Conservation (phyloP, 2,888 invertebrate species). For the Flexamia atlantica region DNA sequence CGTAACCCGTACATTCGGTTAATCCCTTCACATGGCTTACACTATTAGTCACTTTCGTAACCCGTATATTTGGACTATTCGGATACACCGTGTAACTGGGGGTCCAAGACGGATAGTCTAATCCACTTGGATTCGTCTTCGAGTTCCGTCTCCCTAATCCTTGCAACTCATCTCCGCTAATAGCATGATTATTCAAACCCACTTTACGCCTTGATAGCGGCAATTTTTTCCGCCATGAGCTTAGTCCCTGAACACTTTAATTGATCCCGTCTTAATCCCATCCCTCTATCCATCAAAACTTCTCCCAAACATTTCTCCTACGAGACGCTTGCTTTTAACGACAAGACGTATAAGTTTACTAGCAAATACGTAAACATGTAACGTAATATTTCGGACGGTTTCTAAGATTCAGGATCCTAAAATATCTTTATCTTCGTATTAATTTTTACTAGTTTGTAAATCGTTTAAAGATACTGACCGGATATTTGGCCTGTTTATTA, state of each 20-base stretch:
- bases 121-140: slow-evolving; percentile 20
- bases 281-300: slow-evolving; percentile 13
- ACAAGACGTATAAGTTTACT: too few species aligned
- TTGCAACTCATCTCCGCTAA: slow-evolving; percentile 35
- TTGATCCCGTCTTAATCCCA: slow-evolving; percentile 43
- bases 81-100: background rate
- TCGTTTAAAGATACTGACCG: too few species aligned
- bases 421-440: too few species aligned
- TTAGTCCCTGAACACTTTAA: slow-evolving; percentile 29
- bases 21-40: too few species aligned
- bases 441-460: too few species aligned
- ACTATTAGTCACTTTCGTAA: too few species aligned
- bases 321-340: background rate
- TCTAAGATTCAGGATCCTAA: too few species aligned
- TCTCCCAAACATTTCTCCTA: background rate
- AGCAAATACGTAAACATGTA: too few species aligned
- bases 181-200: slow-evolving; percentile 33
- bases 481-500: too few species aligned
- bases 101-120: background rate
- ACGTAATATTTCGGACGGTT: too few species aligned
- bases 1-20: too few species aligned
- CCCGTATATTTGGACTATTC: too few species aligned
- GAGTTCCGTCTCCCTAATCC: slow-evolving; percentile 11
- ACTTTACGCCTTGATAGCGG: slow-evolving; percentile 31
- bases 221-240: slow-evolving; percentile 37